These are phyloP conservation scores for Sarcophaga caerulescens DNA, from an alignment of 2,888 invertebrate species.

Conservation along the genomic window DNA sequence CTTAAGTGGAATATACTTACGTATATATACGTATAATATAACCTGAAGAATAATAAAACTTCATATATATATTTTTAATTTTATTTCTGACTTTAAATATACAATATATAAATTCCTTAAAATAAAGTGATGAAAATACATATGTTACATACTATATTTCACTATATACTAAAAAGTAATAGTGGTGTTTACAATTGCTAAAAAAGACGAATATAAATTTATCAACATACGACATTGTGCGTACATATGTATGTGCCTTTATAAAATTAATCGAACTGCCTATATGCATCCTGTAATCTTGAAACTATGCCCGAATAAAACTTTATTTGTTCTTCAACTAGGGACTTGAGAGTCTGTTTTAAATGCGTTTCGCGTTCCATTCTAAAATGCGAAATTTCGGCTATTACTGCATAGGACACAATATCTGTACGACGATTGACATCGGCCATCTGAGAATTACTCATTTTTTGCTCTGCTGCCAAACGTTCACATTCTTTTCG, in stretches of 20 bases:
- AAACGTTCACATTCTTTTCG: conserved; percentile 93
- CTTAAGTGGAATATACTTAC: too few species aligned
- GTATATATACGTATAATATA: too few species aligned
- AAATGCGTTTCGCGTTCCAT: conserved; percentile 92
- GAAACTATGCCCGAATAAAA: conserved; percentile 94
- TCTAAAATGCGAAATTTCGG: conserved; percentile 97
- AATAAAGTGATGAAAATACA: conserved; percentile 4
- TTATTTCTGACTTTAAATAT: background rate
- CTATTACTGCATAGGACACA: conserved; percentile 95
- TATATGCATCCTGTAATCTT: conserved; percentile 85
- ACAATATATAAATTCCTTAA: conserved; percentile 16
- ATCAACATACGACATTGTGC: conserved; percentile 9
- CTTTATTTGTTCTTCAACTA: conserved; percentile 92
- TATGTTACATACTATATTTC: background rate
- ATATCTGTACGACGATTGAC: conserved; percentile 93
- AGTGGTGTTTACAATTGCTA: background rate
- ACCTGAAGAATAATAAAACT: too few species aligned
- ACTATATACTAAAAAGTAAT: background rate
- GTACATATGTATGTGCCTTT: conserved; percentile 17
- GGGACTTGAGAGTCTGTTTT: conserved; percentile 91
- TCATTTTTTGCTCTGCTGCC: conserved; percentile 91
- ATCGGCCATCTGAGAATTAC: conserved; percentile 89
- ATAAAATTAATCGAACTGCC: conserved; percentile 79
- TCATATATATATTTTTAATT: too few species aligned
- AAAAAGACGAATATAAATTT: conserved; percentile 27